Percentiles rank a stretch among this genome's conserved stretches.
Conservation (phyloP, 2,888 invertebrate species). For the Ashinkailepas kermadecensis region DNA sequence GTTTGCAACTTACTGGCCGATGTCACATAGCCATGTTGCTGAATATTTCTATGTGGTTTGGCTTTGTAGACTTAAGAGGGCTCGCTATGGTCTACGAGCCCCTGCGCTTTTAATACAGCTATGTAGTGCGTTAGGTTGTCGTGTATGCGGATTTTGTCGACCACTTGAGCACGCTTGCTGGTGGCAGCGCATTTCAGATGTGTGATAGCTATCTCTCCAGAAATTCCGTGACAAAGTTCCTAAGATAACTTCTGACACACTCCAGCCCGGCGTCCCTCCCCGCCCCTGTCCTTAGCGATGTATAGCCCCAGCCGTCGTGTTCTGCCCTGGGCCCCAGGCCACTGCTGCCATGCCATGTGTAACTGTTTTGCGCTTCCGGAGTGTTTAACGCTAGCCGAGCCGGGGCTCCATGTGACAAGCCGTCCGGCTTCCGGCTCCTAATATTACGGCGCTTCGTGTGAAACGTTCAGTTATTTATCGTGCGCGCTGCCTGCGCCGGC, state of each 20-base stretch:
- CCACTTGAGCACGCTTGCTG: neutral
- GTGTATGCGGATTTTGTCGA: neutral
- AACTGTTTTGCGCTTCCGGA: neutral
- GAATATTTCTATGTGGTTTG: neutral
- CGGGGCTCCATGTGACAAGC: neutral
- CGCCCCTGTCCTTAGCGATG: neutral
- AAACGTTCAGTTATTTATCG: too few species aligned
- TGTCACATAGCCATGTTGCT: neutral
- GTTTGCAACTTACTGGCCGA: neutral
- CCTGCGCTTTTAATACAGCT: neutral
- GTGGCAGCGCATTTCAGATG: neutral
- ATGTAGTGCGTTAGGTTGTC: neutral
- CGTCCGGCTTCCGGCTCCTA: too few species aligned
- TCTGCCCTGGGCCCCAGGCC: neutral
- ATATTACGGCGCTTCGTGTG: too few species aligned
- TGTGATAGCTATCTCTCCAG: neutral
- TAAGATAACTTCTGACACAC: slow-evolving; percentile 12
- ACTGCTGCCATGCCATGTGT: neutral
- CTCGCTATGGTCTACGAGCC: neutral
- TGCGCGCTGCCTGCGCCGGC: too few species aligned
- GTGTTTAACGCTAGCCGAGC: slow-evolving; percentile 4
- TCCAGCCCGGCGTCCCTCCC: neutral
- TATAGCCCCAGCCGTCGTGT: neutral
- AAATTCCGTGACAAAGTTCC: slow-evolving; percentile 13
- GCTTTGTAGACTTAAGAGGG: neutral